Percentiles rank a stretch among this genome's conserved stretches.
Evolutionary conservation across 2,113 vertebrate genomes (phyloP).

Genomic region (Helogale parvula): DNA sequence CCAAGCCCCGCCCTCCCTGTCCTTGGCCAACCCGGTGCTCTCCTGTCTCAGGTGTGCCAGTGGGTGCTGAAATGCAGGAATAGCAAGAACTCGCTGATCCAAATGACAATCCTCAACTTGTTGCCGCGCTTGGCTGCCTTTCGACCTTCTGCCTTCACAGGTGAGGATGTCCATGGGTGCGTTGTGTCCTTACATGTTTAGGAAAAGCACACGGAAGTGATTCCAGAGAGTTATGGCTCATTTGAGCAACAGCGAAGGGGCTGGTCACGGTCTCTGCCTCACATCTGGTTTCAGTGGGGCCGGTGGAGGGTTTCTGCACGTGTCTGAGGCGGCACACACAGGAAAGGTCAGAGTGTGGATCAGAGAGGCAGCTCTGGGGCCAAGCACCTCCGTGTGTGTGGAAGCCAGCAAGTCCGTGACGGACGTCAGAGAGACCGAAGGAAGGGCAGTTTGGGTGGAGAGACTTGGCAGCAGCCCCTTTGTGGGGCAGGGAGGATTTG

Average conservation of each 20-base stretch:
- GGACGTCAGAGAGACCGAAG: background rate
- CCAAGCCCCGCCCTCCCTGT: background rate
- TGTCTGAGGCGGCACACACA: background rate
- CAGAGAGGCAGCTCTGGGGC: background rate
- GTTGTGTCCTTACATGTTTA: background rate
- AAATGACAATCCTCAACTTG: slow-evolving; percentile 97
- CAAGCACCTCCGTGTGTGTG: rapidly evolving
- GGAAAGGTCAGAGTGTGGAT: background rate
- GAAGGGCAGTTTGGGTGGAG: background rate
- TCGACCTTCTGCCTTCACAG: slow-evolving; percentile 95
- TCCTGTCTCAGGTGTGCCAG: slow-evolving; percentile 92
- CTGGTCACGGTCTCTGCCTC: background rate
- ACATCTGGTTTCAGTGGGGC: rapidly evolving
- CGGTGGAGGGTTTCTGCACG: background rate
- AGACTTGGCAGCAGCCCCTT: background rate
- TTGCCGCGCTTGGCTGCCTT: slow-evolving; percentile 97
- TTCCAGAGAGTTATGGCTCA: background rate
- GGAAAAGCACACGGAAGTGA: background rate
- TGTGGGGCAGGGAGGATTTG: background rate
- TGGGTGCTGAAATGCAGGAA: slow-evolving; percentile 98
- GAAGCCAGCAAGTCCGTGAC: background rate
- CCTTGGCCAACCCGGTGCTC: slow-evolving; percentile 24
- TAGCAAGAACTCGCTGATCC: slow-evolving; percentile 98
- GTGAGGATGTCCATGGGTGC: slow-evolving; percentile 80
- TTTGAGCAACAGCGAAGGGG: rapidly evolving